Percentiles rank a stretch among this genome's conserved stretches.
phyloP scores from a whole-genome alignment of 1,140 invertebrate species.

The Apolygus lucorum region DNA sequence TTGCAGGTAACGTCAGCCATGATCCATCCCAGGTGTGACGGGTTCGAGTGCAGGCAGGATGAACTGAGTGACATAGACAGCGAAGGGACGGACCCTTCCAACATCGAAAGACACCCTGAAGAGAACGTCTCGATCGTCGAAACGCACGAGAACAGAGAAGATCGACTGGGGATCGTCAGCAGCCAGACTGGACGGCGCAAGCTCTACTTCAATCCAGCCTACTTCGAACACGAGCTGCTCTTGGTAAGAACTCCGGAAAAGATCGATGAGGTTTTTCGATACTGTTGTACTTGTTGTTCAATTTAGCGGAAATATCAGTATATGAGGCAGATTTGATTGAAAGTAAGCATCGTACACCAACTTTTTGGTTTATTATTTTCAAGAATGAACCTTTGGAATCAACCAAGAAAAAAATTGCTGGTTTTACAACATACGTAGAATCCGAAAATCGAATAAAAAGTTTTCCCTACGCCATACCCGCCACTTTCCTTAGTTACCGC shows the following conservation, averaged over 20 bases:
- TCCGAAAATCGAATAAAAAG: no score
- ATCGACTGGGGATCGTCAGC: slow-evolving; percentile 51
- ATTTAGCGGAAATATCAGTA: no score
- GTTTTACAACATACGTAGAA: no score
- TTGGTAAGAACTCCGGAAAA: slow-evolving; percentile 47
- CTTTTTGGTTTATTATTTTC: no score
- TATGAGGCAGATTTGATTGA: no score
- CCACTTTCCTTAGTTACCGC: no score
- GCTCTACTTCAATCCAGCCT: slow-evolving; percentile 78
- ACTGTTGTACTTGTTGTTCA: no score
- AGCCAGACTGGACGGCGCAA: slow-evolving; percentile 59
- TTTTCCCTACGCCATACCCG: no score
- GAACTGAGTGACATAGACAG: not conserved
- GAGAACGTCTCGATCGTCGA: slow-evolving; percentile 76
- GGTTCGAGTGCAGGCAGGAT: slow-evolving; percentile 35
- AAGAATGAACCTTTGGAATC: no score
- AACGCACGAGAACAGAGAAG: slow-evolving; percentile 55
- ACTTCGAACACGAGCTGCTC: slow-evolving; percentile 74
- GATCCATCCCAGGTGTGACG: slow-evolving; percentile 46
- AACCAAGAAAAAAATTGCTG: no score
- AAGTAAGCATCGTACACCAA: no score
- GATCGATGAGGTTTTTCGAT: no score
- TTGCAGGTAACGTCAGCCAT: slow-evolving; percentile 56
- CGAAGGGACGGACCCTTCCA: slow-evolving; percentile 39
- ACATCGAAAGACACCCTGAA: slow-evolving; percentile 62